Conservation (phyloP, 2,113 vertebrate species). For the Xenus cinereus region DNA sequence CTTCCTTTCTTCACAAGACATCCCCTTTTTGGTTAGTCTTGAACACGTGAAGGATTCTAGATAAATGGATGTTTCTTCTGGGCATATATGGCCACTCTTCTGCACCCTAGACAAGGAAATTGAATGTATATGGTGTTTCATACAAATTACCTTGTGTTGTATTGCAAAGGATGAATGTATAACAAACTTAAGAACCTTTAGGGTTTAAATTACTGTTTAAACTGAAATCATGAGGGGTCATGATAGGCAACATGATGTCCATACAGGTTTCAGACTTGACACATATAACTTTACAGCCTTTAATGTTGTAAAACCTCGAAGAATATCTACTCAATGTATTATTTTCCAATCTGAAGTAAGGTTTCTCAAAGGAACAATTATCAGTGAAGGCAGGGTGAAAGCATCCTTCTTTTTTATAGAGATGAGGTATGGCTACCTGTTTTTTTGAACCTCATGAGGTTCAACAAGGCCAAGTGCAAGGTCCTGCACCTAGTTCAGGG, state of each 20-base stretch:
- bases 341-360: neutral
- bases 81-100: neutral
- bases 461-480: neutral
- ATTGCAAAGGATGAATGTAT: neutral
- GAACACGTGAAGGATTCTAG: neutral
- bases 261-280: neutral
- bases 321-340: neutral
- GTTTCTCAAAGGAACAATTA: neutral
- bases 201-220: neutral
- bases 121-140: neutral
- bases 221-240: neutral
- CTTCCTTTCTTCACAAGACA: neutral
- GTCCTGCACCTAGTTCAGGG: neutral
- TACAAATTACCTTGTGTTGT: fast-evolving
- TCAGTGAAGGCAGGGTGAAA: neutral
- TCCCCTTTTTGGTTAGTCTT: neutral
- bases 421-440: fast-evolving
- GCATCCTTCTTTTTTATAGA: neutral
- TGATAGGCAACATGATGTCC: neutral
- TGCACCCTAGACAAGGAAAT: neutral
- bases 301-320: neutral
- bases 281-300: neutral
- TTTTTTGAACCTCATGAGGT: neutral
- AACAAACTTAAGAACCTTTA: neutral
- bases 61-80: neutral